Evolutionary conservation across 2,113 vertebrate genomes (phyloP).

Genomic region (Poicephalus gulielmi): DNA sequence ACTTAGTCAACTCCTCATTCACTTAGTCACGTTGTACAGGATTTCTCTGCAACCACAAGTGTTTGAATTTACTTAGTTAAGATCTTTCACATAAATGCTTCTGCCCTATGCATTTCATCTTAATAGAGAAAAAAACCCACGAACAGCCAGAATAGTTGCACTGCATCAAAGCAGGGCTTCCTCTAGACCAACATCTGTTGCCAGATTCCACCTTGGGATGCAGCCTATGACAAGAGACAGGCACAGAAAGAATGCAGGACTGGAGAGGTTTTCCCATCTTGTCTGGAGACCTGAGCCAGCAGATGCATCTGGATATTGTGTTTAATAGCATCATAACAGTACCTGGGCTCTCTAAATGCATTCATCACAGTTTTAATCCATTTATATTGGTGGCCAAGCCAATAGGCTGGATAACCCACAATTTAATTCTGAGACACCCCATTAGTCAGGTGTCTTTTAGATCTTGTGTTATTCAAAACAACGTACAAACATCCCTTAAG

Average conservation of each 20-base stretch:
- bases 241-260: not conserved
- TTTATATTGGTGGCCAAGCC: not conserved
- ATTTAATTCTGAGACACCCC: not conserved
- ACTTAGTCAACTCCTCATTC: not conserved
- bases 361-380: not conserved
- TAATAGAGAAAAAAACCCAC: not conserved
- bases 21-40: rapidly evolving
- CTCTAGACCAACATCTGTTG: not conserved
- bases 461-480: not conserved
- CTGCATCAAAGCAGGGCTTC: not conserved
- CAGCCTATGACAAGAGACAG: not conserved
- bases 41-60: not conserved
- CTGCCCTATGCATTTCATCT: not conserved
- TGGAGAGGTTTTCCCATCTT: not conserved
- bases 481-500: not conserved
- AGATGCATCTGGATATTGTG: not conserved
- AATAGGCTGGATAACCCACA: not conserved
- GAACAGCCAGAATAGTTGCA: not conserved
- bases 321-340: not conserved
- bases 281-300: not conserved
- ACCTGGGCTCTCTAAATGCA: not conserved
- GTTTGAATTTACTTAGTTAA: not conserved
- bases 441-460: not conserved
- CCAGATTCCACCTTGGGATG: not conserved
- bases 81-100: not conserved